These are phyloP conservation scores for Simalia tracyae DNA, from an alignment of 2,797 vertebrate genomes.

Conservation along the genomic window DNA sequence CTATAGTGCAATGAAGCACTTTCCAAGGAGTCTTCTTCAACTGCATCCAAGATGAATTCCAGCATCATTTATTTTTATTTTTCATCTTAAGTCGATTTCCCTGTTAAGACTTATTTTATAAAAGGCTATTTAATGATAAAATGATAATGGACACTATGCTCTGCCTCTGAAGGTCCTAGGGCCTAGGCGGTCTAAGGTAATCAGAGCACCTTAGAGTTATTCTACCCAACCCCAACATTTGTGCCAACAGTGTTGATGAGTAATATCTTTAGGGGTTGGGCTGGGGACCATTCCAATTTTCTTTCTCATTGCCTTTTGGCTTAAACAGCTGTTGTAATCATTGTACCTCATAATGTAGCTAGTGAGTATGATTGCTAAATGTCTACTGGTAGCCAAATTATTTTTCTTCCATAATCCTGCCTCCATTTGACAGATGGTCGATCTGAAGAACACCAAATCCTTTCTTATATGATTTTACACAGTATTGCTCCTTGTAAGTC, in stretches of 20 bases:
- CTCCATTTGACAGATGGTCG: not conserved
- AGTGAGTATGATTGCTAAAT: not conserved
- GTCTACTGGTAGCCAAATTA: not conserved
- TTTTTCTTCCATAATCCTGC: not conserved
- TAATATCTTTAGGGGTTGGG: not conserved
- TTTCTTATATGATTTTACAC: not conserved
- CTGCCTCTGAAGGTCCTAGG: not conserved
- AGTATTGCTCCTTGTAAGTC: not conserved
- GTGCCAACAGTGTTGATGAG: not conserved
- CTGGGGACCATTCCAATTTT: not conserved
- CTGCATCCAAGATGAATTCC: not conserved
- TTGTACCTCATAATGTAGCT: not conserved
- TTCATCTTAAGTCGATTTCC: not conserved
- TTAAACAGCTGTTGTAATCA: not conserved
- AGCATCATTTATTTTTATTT: not conserved
- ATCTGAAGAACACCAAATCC: not conserved
- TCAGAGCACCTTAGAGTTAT: not conserved
- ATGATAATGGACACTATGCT: not conserved
- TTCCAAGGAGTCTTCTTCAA: not conserved
- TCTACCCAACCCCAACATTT: not conserved
- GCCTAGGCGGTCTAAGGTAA: not conserved
- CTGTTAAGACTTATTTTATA: not conserved
- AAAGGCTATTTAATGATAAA: not conserved
- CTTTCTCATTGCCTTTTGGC: not conserved
- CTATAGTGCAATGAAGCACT: conserved; percentile 46